These are phyloP conservation scores for Eremobia ochroleuca DNA, from an alignment of 2,888 invertebrate species.

Conservation along the genomic window DNA sequence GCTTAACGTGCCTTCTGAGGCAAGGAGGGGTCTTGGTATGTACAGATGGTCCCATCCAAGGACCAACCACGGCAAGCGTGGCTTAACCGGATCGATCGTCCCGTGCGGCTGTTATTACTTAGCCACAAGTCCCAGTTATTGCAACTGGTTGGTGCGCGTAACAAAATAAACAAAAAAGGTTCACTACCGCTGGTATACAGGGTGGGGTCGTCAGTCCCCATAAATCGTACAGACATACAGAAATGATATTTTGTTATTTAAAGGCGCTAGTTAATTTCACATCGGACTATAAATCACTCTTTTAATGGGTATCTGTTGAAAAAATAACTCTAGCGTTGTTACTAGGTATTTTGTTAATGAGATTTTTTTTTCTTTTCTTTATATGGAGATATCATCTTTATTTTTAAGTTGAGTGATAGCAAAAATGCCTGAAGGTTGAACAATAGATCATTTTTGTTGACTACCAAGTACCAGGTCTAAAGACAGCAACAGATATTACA, in stretches of 20 bases:
- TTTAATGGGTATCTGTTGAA: conserved; percentile 70
- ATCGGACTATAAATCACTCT: conserved; percentile 78
- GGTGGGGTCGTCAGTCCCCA: conserved; percentile 68
- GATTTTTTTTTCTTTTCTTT: conserved; percentile 56
- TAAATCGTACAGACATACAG: conserved; percentile 76
- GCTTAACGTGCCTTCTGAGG: background rate
- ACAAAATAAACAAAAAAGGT: conserved; percentile 44
- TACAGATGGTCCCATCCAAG: background rate
- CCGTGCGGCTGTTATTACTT: background rate
- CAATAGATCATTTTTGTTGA: background rate
- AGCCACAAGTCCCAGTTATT: background rate
- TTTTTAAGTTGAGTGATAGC: conserved; percentile 16
- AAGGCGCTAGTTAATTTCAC: conserved; percentile 79
- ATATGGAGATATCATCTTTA: conserved; percentile 50
- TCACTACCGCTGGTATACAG: conserved; percentile 54
- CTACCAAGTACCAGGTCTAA: background rate
- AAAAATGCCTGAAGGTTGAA: conserved; percentile 8
- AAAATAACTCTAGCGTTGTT: conserved; percentile 62
- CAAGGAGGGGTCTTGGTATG: background rate
- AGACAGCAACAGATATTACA: background rate
- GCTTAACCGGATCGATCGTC: background rate
- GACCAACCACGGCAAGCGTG: background rate
- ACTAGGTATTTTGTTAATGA: conserved; percentile 69
- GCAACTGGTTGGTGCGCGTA: background rate
- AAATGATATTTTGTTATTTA: conserved; percentile 84